phyloP scores from a whole-genome alignment of 2,797 vertebrate species.

The Carcharodon carcharias region DNA sequence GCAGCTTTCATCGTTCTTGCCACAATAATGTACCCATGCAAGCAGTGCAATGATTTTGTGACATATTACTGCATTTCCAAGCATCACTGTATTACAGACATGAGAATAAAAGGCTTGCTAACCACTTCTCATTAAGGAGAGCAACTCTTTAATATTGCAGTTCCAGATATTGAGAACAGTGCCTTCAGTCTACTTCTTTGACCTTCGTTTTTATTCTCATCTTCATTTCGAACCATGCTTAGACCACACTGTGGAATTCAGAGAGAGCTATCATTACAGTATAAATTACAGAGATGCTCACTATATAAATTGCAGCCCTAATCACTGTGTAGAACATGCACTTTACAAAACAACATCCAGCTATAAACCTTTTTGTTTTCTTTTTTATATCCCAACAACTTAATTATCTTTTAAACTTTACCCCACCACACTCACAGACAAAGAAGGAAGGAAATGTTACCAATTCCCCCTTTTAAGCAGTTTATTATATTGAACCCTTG shows the following conservation, averaged over 20 bases:
- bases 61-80: background rate
- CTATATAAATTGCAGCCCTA: background rate
- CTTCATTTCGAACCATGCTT: background rate
- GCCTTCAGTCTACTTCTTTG: background rate
- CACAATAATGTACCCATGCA: background rate
- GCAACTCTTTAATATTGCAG: background rate
- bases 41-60: background rate
- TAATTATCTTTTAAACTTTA: background rate
- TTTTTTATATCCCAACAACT: background rate
- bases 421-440: background rate
- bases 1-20: background rate
- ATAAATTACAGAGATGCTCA: slow-evolving; percentile 3
- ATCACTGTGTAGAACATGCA: background rate
- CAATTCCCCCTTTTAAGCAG: background rate
- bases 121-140: background rate
- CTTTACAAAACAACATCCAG: background rate
- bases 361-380: background rate
- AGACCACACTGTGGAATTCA: background rate
- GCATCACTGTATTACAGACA: background rate
- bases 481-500: background rate
- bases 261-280: background rate
- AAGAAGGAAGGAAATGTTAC: slow-evolving; percentile 14
- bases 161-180: background rate
- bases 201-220: background rate
- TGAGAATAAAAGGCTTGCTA: background rate